Percentiles rank a stretch among this genome's conserved stretches.
These are phyloP conservation scores for Drosophila ironensis DNA, from an alignment of 1,140 invertebrate genomes.

Conservation along the genomic window DNA sequence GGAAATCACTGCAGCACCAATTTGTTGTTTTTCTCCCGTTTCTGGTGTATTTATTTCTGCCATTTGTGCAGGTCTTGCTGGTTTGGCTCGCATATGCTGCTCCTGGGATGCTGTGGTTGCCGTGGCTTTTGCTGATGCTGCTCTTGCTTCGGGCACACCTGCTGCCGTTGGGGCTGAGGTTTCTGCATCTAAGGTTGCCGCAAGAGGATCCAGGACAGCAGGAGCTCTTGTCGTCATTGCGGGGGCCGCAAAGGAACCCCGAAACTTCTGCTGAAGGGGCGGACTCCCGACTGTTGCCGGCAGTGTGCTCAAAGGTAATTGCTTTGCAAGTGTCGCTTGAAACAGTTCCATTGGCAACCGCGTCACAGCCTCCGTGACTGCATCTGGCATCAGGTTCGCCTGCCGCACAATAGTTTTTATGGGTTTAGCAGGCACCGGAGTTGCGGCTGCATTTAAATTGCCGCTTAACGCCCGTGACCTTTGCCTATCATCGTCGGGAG, in stretches of 20 bases:
- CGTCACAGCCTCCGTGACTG: neutral
- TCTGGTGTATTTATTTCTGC: constrained; percentile 8
- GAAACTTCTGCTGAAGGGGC: neutral
- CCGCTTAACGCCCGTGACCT: constrained; percentile 1
- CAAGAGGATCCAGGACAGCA: neutral
- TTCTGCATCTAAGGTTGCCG: constrained; percentile 9
- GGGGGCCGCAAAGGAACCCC: neutral
- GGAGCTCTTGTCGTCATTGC: constrained; percentile 6
- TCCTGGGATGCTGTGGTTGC: neutral
- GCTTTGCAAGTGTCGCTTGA: constrained; percentile 30
- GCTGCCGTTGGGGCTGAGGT: constrained; percentile 1
- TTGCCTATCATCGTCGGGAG: constrained; percentile 14
- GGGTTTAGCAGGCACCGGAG: neutral
- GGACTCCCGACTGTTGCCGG: neutral
- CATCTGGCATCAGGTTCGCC: no score
- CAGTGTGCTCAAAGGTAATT: constrained; percentile 17
- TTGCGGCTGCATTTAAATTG: constrained; percentile 64
- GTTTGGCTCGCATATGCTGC: constrained; percentile 1
- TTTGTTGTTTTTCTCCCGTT: constrained; percentile 6
- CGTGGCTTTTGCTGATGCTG: neutral
- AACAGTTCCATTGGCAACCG: neutral
- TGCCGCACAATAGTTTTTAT: constrained; percentile 16
- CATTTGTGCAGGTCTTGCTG: constrained; percentile 4
- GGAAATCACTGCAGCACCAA: constrained; percentile 15
- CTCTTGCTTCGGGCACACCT: constrained; percentile 5